phyloP scores from a whole-genome alignment of 2,888 invertebrate genomes.

The Tryphoninae sp. region DNA sequence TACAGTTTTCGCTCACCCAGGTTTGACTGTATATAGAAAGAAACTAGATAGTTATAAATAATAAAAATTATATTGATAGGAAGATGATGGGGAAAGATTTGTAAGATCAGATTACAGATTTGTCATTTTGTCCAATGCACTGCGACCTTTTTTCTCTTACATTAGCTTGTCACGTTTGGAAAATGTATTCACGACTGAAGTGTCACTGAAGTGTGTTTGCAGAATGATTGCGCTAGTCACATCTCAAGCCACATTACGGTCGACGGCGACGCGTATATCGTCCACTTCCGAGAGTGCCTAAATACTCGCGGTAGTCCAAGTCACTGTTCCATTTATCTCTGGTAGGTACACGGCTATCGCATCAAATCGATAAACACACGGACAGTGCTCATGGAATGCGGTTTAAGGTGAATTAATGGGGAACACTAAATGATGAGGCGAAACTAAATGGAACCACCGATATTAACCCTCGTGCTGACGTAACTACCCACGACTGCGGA shows the following conservation, averaged over 20 bases:
- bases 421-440: conserved; percentile 10
- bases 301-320: background rate
- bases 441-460: conserved; percentile 25
- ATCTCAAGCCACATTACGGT: background rate
- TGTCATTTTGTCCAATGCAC: too few relatives aligned
- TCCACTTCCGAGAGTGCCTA: background rate
- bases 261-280: background rate
- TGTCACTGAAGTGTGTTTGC: too few relatives aligned
- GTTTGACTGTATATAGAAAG: too few relatives aligned
- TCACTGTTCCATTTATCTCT: background rate
- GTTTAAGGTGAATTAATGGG: conserved; percentile 15
- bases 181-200: too few relatives aligned
- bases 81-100: too few relatives aligned
- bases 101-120: too few relatives aligned
- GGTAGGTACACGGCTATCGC: background rate
- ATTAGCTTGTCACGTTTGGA: too few relatives aligned
- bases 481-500: background rate
- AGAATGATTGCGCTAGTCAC: too few relatives aligned
- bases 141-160: too few relatives aligned
- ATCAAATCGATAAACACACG: conserved; percentile 19
- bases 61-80: too few relatives aligned
- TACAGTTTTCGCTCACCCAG: too few relatives aligned
- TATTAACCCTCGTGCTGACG: conserved; percentile 4
- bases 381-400: conserved; percentile 10
- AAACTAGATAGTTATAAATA: too few relatives aligned